phyloP scores from a whole-genome alignment of 2,797 vertebrate genomes.

The Enteromius viviparus region DNA sequence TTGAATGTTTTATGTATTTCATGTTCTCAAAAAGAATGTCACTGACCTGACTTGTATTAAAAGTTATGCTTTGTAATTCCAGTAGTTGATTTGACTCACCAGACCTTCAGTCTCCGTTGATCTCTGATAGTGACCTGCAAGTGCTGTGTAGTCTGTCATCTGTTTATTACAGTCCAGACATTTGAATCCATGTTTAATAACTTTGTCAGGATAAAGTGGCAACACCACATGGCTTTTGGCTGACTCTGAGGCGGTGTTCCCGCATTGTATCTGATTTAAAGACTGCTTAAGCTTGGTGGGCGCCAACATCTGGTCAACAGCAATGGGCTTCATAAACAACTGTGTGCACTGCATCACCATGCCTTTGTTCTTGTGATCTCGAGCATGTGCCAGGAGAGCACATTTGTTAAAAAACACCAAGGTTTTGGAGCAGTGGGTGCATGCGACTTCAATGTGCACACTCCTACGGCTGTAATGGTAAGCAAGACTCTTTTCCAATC shows the following conservation, averaged over 20 bases:
- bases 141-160: constrained; percentile 83
- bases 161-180: constrained; percentile 95
- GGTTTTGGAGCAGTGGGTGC: constrained; percentile 88
- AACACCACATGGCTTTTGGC: constrained; percentile 78
- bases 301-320: constrained; percentile 90
- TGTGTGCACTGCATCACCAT: constrained; percentile 96
- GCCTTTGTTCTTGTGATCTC: constrained; percentile 92
- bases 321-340: constrained; percentile 92
- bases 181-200: constrained; percentile 83
- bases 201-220: constrained; percentile 87
- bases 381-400: constrained; percentile 90
- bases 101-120: constrained; percentile 84
- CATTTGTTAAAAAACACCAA: constrained; percentile 97
- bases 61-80: background rate
- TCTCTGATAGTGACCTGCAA: constrained; percentile 95
- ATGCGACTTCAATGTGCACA: constrained; percentile 94
- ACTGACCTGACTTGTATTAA: background rate
- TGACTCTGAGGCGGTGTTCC: constrained; percentile 51
- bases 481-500: constrained; percentile 89
- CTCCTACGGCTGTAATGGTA: constrained; percentile 91
- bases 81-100: constrained; percentile 76
- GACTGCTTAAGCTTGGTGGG: constrained; percentile 68
- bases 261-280: constrained; percentile 14
- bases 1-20: background rate
- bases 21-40: background rate